phyloP scores from a whole-genome alignment of 2,888 invertebrate genomes.

The Yponomeuta sedellus region DNA sequence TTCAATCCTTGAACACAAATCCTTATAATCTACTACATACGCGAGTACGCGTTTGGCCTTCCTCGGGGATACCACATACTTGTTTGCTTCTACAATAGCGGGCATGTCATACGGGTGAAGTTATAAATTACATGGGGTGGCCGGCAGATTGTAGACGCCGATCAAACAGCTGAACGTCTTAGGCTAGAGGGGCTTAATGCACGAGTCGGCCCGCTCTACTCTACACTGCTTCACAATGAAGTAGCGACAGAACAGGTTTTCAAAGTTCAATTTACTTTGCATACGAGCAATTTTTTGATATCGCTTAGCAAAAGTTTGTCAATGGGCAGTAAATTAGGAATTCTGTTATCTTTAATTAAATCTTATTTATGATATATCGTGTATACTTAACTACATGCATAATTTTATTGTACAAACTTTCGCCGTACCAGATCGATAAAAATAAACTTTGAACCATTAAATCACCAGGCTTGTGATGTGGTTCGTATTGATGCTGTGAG shows the following conservation, averaged over 20 bases:
- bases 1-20: background rate
- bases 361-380: background rate
- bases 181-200: slow-evolving; percentile 35
- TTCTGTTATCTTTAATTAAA: background rate
- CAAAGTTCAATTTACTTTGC: slow-evolving; percentile 31
- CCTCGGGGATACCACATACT: background rate
- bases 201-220: slow-evolving; percentile 23
- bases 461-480: background rate
- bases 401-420: background rate
- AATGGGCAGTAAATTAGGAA: background rate
- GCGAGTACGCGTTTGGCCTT: slow-evolving; percentile 11
- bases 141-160: slow-evolving; percentile 37
- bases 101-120: slow-evolving; percentile 50
- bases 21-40: too few species aligned
- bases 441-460: background rate
- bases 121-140: slow-evolving; percentile 48
- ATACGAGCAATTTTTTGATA: background rate
- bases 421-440: background rate
- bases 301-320: background rate
- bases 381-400: too few species aligned
- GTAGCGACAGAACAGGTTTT: slow-evolving; percentile 27
- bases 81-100: slow-evolving; percentile 44
- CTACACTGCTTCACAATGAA: slow-evolving; percentile 22
- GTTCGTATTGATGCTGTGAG: too few species aligned
- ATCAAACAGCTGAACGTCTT: slow-evolving; percentile 35